Evolutionary conservation across 1,140 invertebrate species (phyloP).

Genomic region (Gonioctena quinquepunctata): DNA sequence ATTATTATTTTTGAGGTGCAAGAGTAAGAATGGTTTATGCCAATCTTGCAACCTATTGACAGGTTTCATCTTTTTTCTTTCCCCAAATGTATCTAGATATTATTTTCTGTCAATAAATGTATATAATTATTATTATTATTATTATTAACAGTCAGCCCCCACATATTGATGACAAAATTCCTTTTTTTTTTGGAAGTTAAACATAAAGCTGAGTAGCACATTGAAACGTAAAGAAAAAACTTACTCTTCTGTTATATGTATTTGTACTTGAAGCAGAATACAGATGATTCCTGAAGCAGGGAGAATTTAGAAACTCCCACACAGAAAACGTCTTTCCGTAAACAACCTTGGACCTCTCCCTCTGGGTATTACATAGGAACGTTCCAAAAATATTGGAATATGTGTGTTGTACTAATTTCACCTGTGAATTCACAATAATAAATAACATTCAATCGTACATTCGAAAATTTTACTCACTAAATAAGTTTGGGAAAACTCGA

Average conservation of each 20-base stretch:
- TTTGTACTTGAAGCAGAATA: slow-evolving; percentile 66
- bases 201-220: neutral
- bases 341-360: slow-evolving; percentile 74
- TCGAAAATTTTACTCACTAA: slow-evolving; percentile 75
- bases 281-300: slow-evolving; percentile 83
- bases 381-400: slow-evolving; percentile 97
- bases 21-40: too few species aligned
- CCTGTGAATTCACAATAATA: too few species aligned
- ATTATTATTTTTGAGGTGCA: too few species aligned
- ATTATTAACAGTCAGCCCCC: too few species aligned
- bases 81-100: too few species aligned
- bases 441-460: neutral
- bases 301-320: slow-evolving; percentile 82
- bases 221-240: too few species aligned
- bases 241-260: slow-evolving; percentile 25
- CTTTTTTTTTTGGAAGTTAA: neutral
- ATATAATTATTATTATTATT: too few species aligned
- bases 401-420: slow-evolving; percentile 92
- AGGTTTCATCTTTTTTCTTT: too few species aligned
- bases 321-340: slow-evolving; percentile 79
- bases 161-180: too few species aligned
- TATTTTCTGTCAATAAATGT: too few species aligned
- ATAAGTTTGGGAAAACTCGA: slow-evolving; percentile 93
- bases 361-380: slow-evolving; percentile 89
- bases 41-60: too few species aligned